Base-by-base conservation (phyloP, 2,113 vertebrate genomes). In the Platichthys stellatus region DNA sequence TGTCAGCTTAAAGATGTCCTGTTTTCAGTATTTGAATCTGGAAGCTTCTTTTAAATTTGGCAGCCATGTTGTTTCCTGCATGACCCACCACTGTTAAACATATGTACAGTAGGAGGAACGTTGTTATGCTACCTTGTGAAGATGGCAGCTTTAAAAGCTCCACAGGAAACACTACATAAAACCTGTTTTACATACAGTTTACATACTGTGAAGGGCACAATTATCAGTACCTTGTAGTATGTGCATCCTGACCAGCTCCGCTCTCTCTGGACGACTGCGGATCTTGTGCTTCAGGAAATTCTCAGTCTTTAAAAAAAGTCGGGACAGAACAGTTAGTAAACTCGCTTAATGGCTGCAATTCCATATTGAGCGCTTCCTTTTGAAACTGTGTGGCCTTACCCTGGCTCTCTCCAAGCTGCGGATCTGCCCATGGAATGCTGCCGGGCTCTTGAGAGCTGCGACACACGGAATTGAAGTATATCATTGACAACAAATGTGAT, bases 261-360 rank as follows among this genome's bases (percentile, higher is more conserved):
- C 96, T 63, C 97, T 95, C 84, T 99, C 97, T 0, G 98, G 98
- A 63, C 98, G 93, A 88, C 97, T 99, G 73, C 98, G 95, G 82
- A 99, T 99, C 93, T 99, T 99, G 92, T 99, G 98, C 92, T 99
- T 99, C 92, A 99, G 89, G 90, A 99, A 99, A 90, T 98, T 99
- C 86, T 99, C 98, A 1, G 98, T 99, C 98, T 99, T 83, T 2
- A 82, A 54, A 81, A 35, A 66, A 26, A 72, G 15, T 28, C 18
- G 40, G 49, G 3, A 66, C 9, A 38, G 31, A 40, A 3, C 20
- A 60, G 17, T 75, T 17, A 61, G 23, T 38, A 17, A 54, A 63
- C 14, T 23, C 11, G 47, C 38, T 3, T 2, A 17, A 35, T 3
- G 47, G 24, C 23, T 51, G 20, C 12, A 57, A 38, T 2, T 68